A percentile compares a stretch with the other conserved stretches of the same genome.
Conservation (phyloP, 2,888 invertebrate species). For the Odontocerum albicorne region DNA sequence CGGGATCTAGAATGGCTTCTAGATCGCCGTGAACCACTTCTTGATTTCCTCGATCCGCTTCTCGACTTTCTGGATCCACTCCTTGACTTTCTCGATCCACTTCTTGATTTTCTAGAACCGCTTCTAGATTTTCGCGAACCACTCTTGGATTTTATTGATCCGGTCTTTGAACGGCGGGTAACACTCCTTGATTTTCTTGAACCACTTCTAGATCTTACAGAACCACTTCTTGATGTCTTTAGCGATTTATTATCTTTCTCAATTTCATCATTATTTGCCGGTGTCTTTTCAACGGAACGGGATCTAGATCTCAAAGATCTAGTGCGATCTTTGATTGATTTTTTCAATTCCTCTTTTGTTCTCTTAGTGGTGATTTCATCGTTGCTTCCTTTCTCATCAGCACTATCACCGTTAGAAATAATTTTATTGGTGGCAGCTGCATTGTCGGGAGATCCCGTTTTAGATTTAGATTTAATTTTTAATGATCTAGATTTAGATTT, state of each 20-base stretch:
- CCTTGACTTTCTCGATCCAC: slow-evolving; percentile 37
- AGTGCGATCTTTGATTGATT: slow-evolving; percentile 35
- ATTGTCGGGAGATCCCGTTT: slow-evolving; percentile 41
- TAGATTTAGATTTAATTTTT: slow-evolving; percentile 40
- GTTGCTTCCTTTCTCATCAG: slow-evolving; percentile 9
- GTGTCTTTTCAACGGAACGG: slow-evolving; percentile 36
- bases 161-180: too few species aligned
- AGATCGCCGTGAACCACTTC: slow-evolving; percentile 38
- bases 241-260: slow-evolving; percentile 28
- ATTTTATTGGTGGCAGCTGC: slow-evolving; percentile 34
- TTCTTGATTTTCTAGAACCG: slow-evolving; percentile 32
- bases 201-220: slow-evolving; percentile 37
- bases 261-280: slow-evolving; percentile 38
- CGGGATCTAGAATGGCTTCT: slow-evolving; percentile 35
- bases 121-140: slow-evolving; percentile 37
- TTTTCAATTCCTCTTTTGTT: slow-evolving; percentile 37
- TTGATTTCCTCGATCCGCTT: slow-evolving; percentile 41
- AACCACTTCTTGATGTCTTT: slow-evolving; percentile 37
- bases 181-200: slow-evolving; percentile 34
- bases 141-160: slow-evolving; percentile 37
- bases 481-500: slow-evolving; percentile 41
- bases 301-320: slow-evolving; percentile 39
- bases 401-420: slow-evolving; percentile 3
- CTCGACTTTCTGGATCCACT: slow-evolving; percentile 39
- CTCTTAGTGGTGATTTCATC: slow-evolving; percentile 34